Percentiles rank a stretch among this genome's conserved stretches.
These are phyloP conservation scores for Halesus radiatus DNA, from an alignment of 1,140 invertebrate species.

Conservation along the genomic window DNA sequence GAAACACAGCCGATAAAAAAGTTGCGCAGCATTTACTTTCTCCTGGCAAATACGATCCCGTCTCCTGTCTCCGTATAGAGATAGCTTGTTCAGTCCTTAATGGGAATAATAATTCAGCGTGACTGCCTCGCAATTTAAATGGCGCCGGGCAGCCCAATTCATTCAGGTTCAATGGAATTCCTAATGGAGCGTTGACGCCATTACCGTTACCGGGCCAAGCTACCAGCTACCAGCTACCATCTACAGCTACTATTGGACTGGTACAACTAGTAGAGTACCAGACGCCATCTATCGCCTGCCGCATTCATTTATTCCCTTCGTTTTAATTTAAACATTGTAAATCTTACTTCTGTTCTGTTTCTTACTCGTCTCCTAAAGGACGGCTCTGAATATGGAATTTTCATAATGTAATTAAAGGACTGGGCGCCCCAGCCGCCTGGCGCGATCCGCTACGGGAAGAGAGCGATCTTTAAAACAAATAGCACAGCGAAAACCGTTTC, in stretches of 20 bases:
- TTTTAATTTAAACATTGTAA: slow-evolving; percentile 55
- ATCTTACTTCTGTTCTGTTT: slow-evolving; percentile 40
- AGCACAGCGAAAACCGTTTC: slow-evolving; percentile 27
- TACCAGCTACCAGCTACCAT: slow-evolving; percentile 23
- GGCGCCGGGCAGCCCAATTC: slow-evolving; percentile 55
- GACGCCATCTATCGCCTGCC: slow-evolving; percentile 44
- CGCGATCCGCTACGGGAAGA: background rate
- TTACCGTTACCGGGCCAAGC: slow-evolving; percentile 47
- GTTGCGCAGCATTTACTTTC: slow-evolving; percentile 8
- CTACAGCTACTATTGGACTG: too few relatives aligned
- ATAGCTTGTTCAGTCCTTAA: slow-evolving; percentile 46
- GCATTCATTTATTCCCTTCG: slow-evolving; percentile 55
- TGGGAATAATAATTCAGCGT: slow-evolving; percentile 54
- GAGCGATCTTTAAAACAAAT: slow-evolving; percentile 35
- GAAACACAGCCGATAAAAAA: slow-evolving; percentile 15
- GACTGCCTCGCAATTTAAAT: slow-evolving; percentile 54
- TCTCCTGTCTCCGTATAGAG: slow-evolving; percentile 32
- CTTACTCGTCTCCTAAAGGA: slow-evolving; percentile 20
- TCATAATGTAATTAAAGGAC: slow-evolving; percentile 51
- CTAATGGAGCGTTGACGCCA: slow-evolving; percentile 57
- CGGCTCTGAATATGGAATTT: slow-evolving; percentile 49
- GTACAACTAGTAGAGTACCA: too few relatives aligned
- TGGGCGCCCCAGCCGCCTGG: background rate
- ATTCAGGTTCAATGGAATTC: slow-evolving; percentile 57
- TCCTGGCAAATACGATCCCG: slow-evolving; percentile 16